A percentile compares a stretch with the other conserved stretches of the same genome.
Conservation (phyloP, 2,888 invertebrate genomes). For the Scaptomyza polygonia region DNA sequence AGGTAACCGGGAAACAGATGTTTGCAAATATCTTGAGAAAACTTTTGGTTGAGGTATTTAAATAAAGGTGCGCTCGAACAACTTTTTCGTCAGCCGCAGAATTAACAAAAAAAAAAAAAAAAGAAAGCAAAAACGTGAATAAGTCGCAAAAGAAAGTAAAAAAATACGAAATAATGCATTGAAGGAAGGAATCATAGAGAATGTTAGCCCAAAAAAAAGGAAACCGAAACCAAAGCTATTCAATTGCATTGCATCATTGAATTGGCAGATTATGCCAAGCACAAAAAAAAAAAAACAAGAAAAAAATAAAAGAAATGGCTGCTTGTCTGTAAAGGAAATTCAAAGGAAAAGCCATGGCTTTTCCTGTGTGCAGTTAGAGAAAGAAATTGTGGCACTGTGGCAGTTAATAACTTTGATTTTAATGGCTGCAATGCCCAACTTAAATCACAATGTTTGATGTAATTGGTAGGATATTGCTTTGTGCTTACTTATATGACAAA, state of each 20-base stretch:
- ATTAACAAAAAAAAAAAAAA: constrained; percentile 34
- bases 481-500: neutral
- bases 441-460: neutral
- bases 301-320: no score
- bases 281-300: constrained; percentile 8
- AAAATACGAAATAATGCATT: constrained; percentile 5
- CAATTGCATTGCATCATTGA: constrained; percentile 66
- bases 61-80: constrained; percentile 68
- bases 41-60: constrained; percentile 77
- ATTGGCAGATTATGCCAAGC: constrained; percentile 51
- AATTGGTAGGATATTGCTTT: neutral
- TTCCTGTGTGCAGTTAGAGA: neutral
- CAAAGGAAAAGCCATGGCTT: constrained; percentile 14
- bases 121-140: constrained; percentile 11
- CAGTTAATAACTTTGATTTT: constrained; percentile 4
- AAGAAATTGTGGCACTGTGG: neutral
- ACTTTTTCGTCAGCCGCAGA: constrained; percentile 64
- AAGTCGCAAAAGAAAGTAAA: constrained; percentile 8
- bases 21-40: constrained; percentile 79
- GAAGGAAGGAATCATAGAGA: constrained; percentile 21
- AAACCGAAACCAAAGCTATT: constrained; percentile 58
- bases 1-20: constrained; percentile 71
- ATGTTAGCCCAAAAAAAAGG: constrained; percentile 18
- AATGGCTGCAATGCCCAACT: neutral
- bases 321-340: constrained; percentile 34